Conservation (phyloP, 1,140 invertebrate genomes). For the Aporrectodea caliginosa region DNA sequence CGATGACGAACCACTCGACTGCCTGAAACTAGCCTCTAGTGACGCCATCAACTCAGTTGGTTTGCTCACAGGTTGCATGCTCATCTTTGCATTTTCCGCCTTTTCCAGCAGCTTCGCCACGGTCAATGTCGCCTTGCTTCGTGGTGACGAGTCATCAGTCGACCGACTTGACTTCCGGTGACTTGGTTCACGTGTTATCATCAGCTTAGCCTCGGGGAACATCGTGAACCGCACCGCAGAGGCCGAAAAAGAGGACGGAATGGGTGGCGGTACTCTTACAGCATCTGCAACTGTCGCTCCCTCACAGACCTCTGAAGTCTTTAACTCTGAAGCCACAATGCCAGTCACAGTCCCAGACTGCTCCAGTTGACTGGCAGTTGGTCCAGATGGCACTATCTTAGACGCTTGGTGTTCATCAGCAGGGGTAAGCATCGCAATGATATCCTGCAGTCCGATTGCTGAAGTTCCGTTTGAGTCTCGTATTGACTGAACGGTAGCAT, state of each 20-base stretch:
- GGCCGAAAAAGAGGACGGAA: background rate
- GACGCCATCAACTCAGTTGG: background rate
- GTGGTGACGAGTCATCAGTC: background rate
- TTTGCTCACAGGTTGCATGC: background rate
- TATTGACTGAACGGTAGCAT: background rate
- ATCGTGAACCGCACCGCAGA: background rate
- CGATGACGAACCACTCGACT: background rate
- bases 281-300: background rate
- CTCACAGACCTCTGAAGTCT: background rate
- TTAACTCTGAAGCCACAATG: background rate
- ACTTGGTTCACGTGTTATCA: background rate
- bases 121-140: slow-evolving; percentile 14
- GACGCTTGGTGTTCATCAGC: background rate
- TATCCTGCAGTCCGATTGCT: background rate
- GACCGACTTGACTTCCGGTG: background rate
- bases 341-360: background rate
- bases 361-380: background rate
- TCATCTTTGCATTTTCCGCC: slow-evolving; percentile 12
- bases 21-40: background rate
- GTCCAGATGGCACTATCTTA: too few species aligned
- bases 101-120: slow-evolving; percentile 18
- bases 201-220: background rate
- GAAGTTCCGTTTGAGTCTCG: background rate
- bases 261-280: background rate
- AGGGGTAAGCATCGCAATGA: background rate